Evolutionary conservation across 2,113 vertebrate species (phyloP), one percentile per base, ranked within the genome.

Genomic region (Pampusana beccarii): DNA sequence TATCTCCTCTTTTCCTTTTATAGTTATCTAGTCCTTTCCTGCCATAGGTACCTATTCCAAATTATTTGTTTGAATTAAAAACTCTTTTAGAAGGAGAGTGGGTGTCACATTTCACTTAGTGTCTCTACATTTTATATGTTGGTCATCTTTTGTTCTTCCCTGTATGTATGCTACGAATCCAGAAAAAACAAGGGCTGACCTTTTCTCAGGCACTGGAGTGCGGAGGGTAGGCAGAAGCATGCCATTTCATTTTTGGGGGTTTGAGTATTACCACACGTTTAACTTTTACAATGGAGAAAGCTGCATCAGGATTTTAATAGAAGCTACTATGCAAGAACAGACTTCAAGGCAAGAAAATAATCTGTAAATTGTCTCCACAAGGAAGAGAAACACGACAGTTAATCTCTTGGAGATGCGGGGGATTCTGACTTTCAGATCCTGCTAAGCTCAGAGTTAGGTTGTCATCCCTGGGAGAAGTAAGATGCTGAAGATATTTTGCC

Each of bases 281-380:
- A 93, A 80, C 86, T 95, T 91, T 95, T 91, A 36, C 67, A 69
- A 86, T 86, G 67, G 36, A 60, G 44, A 86, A 91, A 92, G 53
- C 57, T 74, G 48, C 42, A 64, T 84, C 13, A 51, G 72, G 77
- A 64, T 86, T 94, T 93, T 92, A 91, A 78, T 80, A 74, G 77
- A 77, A 71, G 18, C 69, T 83, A 66, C 86, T 74, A 13, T 64
- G 42, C 31, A 81, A 53, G 86, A 86, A 64, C 67, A 83, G 64
- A 74, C 67, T 88, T 80, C 51, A 84, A 91, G 91, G 67, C 75
- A 94, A 86, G 77, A 89, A 95, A 92, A 91, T 92, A 2, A 58
- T 88, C 86, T 95, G 77, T 64, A 94, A 90, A 86, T 84, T 88
- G 69, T 74, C 75, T 90, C 80, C 48, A 67, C 1, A 0, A 72